A percentile compares a stretch with the other conserved stretches of the same genome.
Conservation (phyloP, 1,140 invertebrate species). For the Drosophila paulistorum region DNA sequence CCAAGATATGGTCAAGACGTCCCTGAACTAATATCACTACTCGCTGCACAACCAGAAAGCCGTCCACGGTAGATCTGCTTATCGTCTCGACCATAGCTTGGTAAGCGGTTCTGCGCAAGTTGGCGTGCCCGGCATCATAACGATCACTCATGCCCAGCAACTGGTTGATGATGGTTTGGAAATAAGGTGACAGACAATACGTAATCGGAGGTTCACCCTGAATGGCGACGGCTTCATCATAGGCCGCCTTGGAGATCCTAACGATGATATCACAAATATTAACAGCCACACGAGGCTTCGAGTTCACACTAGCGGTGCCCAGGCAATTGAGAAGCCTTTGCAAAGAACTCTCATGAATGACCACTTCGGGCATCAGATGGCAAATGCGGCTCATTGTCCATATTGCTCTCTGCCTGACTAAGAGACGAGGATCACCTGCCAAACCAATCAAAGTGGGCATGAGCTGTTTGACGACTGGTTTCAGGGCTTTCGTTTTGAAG, state of each 20-base stretch:
- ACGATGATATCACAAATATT: conserved; percentile 99
- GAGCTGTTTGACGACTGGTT: conserved; percentile 91
- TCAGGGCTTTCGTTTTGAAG: conserved; percentile 91
- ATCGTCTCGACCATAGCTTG: conserved; percentile 99
- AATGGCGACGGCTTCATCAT: conserved; percentile 90
- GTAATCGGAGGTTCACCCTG: conserved; percentile 93
- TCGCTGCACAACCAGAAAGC: conserved; percentile 97
- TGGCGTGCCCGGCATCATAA: conserved; percentile 92
- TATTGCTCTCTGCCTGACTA: conserved; percentile 97
- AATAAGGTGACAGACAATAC: conserved; percentile 93
- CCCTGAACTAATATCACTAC: conserved; percentile 98
- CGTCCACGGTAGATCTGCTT: conserved; percentile 98
- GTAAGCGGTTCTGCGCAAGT: conserved; percentile 97
- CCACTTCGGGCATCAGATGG: conserved; percentile 95
- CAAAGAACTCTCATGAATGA: conserved; percentile 94
- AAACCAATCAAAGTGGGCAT: conserved; percentile 97
- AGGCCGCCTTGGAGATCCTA: conserved; percentile 98
- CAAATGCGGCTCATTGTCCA: conserved; percentile 99
- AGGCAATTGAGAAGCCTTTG: conserved; percentile 94
- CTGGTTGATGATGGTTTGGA: conserved; percentile 89
- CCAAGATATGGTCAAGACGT: conserved; percentile 94
- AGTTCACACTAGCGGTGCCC: conserved; percentile 91
- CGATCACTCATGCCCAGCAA: conserved; percentile 98
- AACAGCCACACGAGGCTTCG: conserved; percentile 97
- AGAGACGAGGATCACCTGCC: conserved; percentile 96